These are phyloP conservation scores for Nasonovia ribisnigri DNA, from an alignment of 2,888 invertebrate genomes.

Conservation along the genomic window DNA sequence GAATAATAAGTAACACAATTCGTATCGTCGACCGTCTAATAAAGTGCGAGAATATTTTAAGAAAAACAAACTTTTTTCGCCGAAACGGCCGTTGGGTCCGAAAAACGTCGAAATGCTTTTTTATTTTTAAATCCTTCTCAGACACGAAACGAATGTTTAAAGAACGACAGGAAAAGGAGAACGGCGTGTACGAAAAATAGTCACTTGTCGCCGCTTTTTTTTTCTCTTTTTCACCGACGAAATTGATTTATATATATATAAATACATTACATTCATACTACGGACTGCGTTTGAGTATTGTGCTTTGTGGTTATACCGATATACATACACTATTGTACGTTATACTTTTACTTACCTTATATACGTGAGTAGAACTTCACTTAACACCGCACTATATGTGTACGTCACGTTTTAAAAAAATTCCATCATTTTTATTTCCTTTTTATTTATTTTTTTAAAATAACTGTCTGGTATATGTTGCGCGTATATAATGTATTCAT, in stretches of 20 bases:
- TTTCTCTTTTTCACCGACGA: neutral
- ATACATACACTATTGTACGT: neutral
- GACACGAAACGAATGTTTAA: neutral
- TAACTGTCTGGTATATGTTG: neutral
- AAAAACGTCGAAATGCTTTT: neutral
- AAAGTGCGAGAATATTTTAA: neutral
- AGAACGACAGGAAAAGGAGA: neutral
- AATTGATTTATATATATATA: conserved; percentile 4
- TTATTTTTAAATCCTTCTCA: neutral
- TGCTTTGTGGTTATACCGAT: neutral
- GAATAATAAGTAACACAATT: neutral
- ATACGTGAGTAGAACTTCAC: neutral
- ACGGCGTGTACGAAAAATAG: neutral
- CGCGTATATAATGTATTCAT: neutral
- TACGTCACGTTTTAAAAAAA: neutral
- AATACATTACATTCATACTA: neutral
- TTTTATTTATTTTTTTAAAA: neutral
- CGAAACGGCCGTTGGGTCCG: neutral
- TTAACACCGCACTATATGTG: neutral
- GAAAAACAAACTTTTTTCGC: neutral
- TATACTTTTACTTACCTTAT: neutral
- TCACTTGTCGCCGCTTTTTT: neutral
- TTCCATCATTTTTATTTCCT: neutral
- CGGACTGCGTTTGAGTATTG: neutral
- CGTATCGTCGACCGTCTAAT: neutral